phyloP scores from a whole-genome alignment of 2,113 vertebrate genomes.

The Coryphaenoides rupestris region DNA sequence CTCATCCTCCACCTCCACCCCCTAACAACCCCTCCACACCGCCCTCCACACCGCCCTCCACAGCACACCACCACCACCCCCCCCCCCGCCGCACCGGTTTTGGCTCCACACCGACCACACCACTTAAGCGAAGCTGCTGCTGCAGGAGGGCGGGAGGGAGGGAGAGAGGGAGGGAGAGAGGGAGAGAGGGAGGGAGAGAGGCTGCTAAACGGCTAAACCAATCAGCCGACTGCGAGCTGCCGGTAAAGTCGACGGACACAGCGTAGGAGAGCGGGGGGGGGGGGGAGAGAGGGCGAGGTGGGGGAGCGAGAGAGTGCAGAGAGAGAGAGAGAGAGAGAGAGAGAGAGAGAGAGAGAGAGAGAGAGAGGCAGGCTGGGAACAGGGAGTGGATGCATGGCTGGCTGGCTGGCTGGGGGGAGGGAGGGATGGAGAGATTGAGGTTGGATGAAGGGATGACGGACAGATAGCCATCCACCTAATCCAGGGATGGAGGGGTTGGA shows the following conservation, averaged over 20 bases:
- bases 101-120: too few species aligned
- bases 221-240: conserved; percentile 56
- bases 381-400: too few species aligned
- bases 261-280: conserved; percentile 38
- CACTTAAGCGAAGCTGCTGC: too few species aligned
- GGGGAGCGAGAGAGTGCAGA: conserved; percentile 29
- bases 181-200: conserved; percentile 45
- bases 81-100: too few species aligned
- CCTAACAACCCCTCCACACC: too few species aligned
- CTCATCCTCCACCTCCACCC: conserved; percentile 36
- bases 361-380: conserved; percentile 12
- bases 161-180: too few species aligned
- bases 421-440: conserved; percentile 13
- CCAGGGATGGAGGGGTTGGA: too few species aligned
- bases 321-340: conserved; percentile 39
- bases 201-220: conserved; percentile 66
- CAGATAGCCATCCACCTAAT: too few species aligned
- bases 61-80: too few species aligned
- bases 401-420: conserved; percentile 40
- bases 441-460: conserved; percentile 33
- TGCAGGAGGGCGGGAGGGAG: too few species aligned
- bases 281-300: conserved; percentile 6
- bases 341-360: conserved; percentile 25
- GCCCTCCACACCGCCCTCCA: conserved; percentile 39
- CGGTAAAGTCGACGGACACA: conserved; percentile 47